These are phyloP conservation scores for Micrasema longulum DNA, from an alignment of 1,140 invertebrate genomes.

Conservation along the genomic window DNA sequence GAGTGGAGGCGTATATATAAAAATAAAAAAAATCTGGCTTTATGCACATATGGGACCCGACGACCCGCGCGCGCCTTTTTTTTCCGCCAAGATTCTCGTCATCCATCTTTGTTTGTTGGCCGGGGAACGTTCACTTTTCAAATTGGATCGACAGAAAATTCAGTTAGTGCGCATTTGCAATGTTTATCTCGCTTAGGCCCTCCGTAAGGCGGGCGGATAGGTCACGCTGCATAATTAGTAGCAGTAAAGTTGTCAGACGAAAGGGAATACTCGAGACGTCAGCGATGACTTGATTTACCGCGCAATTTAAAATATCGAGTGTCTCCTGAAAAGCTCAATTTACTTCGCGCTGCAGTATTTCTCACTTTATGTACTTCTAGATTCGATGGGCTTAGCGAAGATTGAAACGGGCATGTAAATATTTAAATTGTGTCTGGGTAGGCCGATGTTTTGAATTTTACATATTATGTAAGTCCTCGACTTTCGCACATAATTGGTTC, in stretches of 20 bases:
- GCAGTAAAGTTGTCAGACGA: constrained; percentile 45
- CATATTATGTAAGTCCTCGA: too few relatives aligned
- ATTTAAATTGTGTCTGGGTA: neutral
- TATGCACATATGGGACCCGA: constrained; percentile 5
- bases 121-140: constrained; percentile 49
- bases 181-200: constrained; percentile 45
- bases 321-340: constrained; percentile 23
- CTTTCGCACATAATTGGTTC: too few relatives aligned
- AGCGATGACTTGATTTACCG: constrained; percentile 40
- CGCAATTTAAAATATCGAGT: constrained; percentile 42
- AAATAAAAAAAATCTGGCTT: too few relatives aligned
- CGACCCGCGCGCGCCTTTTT: neutral
- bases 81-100: neutral
- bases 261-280: constrained; percentile 12
- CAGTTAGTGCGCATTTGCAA: constrained; percentile 51
- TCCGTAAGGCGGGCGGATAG: constrained; percentile 40
- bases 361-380: too few relatives aligned
- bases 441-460: constrained; percentile 2
- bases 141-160: constrained; percentile 55
- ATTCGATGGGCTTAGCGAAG: neutral
- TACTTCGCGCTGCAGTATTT: too few relatives aligned
- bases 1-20: too few relatives aligned
- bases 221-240: constrained; percentile 52
- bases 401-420: constrained; percentile 19
- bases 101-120: constrained; percentile 49